Percentiles rank a stretch among this genome's conserved stretches.
Evolutionary conservation across 2,888 invertebrate species (phyloP).

Genomic region (Lordiphosa andalusiaca): DNA sequence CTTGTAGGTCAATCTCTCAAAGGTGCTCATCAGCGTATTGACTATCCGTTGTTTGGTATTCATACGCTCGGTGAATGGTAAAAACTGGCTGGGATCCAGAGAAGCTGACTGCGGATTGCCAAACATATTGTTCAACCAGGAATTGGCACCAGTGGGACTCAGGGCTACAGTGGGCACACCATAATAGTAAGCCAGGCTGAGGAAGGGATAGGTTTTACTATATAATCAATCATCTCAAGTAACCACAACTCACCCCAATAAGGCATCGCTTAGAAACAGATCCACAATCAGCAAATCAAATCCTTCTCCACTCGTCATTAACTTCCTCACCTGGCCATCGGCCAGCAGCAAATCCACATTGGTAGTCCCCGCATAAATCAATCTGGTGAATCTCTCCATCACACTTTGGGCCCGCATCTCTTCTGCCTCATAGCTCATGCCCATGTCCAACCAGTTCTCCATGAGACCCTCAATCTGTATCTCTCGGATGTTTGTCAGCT

Average conservation of each 20-base stretch:
- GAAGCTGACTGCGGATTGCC: constrained; percentile 81
- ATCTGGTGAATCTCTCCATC: constrained; percentile 77
- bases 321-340: constrained; percentile 66
- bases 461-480: constrained; percentile 74
- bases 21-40: constrained; percentile 80
- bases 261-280: constrained; percentile 81
- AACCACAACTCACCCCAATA: constrained; percentile 71
- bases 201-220: no score
- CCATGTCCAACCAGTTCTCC: constrained; percentile 78
- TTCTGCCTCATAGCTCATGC: constrained; percentile 75
- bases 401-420: constrained; percentile 76
- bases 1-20: constrained; percentile 79
- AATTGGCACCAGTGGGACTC: constrained; percentile 80
- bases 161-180: constrained; percentile 78
- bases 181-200: constrained; percentile 78
- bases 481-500: constrained; percentile 66
- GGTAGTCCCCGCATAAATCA: constrained; percentile 78
- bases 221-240: not conserved
- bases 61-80: constrained; percentile 80
- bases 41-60: constrained; percentile 79
- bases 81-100: constrained; percentile 80
- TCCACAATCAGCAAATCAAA: constrained; percentile 80
- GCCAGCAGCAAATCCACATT: constrained; percentile 76
- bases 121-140: constrained; percentile 81
- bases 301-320: constrained; percentile 68